phyloP scores from a whole-genome alignment of 2,888 invertebrate species.

The Acanthococcus lagerstroemiae region DNA sequence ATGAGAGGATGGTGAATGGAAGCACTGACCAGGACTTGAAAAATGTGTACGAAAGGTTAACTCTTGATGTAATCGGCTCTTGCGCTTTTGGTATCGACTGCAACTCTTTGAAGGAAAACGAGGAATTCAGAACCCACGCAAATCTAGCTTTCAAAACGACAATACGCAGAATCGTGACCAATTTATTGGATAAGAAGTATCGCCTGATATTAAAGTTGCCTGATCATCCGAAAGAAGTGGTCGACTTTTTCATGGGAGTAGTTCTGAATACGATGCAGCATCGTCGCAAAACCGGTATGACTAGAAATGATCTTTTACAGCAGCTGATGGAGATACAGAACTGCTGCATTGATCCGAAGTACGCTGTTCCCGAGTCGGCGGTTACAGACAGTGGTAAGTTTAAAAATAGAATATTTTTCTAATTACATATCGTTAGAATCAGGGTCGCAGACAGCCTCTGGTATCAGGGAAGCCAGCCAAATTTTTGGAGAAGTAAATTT shows the following conservation, averaged over 20 bases:
- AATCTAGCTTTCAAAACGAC: conserved; percentile 34
- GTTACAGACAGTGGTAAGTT: too few relatives aligned
- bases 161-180: conserved; percentile 26
- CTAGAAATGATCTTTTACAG: conserved; percentile 19
- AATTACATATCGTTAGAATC: too few relatives aligned
- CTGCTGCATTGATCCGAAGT: conserved; percentile 4
- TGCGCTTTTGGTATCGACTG: conserved; percentile 24
- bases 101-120: conserved; percentile 33
- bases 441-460: too few relatives aligned
- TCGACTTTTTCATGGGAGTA: conserved; percentile 37
- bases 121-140: background rate
- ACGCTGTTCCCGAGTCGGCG: too few relatives aligned
- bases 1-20: background rate
- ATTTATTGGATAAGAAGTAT: too few relatives aligned
- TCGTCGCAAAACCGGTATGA: background rate
- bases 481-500: too few relatives aligned
- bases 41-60: conserved; percentile 3
- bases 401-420: too few relatives aligned
- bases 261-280: conserved; percentile 31
- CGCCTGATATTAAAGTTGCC: conserved; percentile 34
- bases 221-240: conserved; percentile 33
- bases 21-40: background rate
- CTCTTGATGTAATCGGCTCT: conserved; percentile 15
- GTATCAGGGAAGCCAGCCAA: too few relatives aligned
- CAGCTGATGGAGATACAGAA: conserved; percentile 30